phyloP scores from a whole-genome alignment of 2,113 vertebrate genomes.

The Hemibagrus wyckioides region DNA sequence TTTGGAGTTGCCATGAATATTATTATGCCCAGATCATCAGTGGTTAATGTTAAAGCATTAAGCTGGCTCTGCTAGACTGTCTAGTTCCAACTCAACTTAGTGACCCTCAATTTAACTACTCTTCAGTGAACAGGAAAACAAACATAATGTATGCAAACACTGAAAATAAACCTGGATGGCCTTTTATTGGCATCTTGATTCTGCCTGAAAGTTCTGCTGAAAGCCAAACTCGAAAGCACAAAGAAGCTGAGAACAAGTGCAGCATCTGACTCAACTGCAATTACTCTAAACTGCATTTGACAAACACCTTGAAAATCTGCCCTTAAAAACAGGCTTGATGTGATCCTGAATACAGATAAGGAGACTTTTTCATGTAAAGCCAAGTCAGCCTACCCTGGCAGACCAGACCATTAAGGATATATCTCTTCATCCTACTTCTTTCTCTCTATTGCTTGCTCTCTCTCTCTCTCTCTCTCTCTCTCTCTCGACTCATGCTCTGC shows the following conservation, averaged over 20 bases:
- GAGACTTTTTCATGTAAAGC: constrained; percentile 1
- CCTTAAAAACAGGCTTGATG: constrained; percentile 20
- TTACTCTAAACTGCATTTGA: constrained; percentile 41
- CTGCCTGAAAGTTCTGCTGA: constrained; percentile 29
- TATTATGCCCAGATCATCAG: constrained; percentile 71
- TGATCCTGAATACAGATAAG: constrained; percentile 40
- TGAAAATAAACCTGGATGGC: constrained; percentile 8
- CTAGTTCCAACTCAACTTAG: not conserved
- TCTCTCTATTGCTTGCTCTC: not conserved
- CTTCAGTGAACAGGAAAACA: constrained; percentile 17
- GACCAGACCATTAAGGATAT: not conserved
- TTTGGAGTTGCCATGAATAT: constrained; percentile 76
- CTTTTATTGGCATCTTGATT: constrained; percentile 35
- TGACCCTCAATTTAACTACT: constrained; percentile 31
- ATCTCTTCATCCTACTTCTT: not conserved
- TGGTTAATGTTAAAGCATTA: constrained; percentile 65
- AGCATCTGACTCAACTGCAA: constrained; percentile 25
- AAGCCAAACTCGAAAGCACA: constrained; percentile 36
- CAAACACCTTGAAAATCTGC: constrained; percentile 36
- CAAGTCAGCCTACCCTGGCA: not conserved
- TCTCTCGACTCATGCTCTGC: not conserved
- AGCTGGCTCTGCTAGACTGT: constrained; percentile 50
- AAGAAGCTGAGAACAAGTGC: constrained; percentile 12
- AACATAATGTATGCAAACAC: not conserved
- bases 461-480: not conserved